Evolutionary conservation across 2,888 invertebrate species (phyloP), one percentile per base, ranked within the genome.

Genomic region (Rhagonycha fulva): DNA sequence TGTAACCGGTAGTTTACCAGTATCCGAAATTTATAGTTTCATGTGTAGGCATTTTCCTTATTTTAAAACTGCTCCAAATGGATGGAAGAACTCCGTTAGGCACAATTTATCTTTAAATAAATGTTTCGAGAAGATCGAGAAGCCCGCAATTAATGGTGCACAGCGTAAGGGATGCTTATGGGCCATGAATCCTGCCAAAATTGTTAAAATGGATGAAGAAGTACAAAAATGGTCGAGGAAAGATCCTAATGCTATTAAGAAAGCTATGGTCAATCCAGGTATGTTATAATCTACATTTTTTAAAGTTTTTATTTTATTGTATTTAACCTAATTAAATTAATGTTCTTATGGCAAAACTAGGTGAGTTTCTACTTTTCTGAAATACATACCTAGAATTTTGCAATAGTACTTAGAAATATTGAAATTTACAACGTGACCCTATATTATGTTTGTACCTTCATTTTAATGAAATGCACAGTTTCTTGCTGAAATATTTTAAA

Each of bases 21-120:
- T 99, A 47, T 98, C 98, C 11, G 99, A 99, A 89, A 99, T 99
- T 83, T 99, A 99, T 88, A 97, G 96, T 87, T 99, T 99, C 86
- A 98, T 99, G 95, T 98, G 97, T 95, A 96, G 97, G 88, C 98
- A 99, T 87, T 99, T 99, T 87, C 99, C 99, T 0, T 99, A 98
- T 88, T 99, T 99, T 88, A 98, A 98, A 89, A 98, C 97, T 1
- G 99, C 99, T 10, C 98, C 98, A 23, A 96, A 95, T 86, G 98
- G 98, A 14, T 99, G 99, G 99, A 99, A 99, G 89, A 99, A 99
- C 87, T 98, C 98, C 4, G 98, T 99, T 0, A 91, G 99, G 81
- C 99, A 99, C 87, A 99, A 99, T 89, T 90, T 99, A 82, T 98
- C 98, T 81, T 88, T 99, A 82, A 99, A 99, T 89, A 98, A 99